Base-by-base conservation (phyloP, 2,888 invertebrate species). In the Xestia c-nigrum region DNA sequence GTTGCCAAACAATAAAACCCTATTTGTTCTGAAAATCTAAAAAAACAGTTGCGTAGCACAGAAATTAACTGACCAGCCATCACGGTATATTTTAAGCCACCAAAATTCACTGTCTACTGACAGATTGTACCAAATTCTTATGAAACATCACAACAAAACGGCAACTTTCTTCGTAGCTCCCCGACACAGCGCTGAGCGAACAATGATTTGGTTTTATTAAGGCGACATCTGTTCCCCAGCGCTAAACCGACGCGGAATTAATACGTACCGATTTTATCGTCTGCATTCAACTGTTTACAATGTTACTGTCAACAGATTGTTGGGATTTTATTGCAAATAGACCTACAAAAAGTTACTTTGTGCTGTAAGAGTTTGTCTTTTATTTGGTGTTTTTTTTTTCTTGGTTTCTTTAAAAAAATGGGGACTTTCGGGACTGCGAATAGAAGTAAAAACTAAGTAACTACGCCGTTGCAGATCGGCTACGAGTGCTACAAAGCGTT, bases 191-290 rank as follows among this genome's bases (percentile, higher is more conserved):
- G 80, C 88, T 92, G 91, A 93, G 89, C 89, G 93, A 93, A 90
- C 93, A 92, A 92, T 93, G 93, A 94, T 94, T 93, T 87, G 92
- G 91, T 94, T 94, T 93, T 93, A 94, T 94, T 92, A 93, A 92
- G 88, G 92, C 91, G 92, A 90, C 94, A 93, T 93, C 93, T 93
- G 93, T 82, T 82, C 52, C 78, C 74, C 69, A 78, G 85, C 87
- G 87, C 80, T 89, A 89, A 88, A 88, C 90, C 83, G 81, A 83
- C 79, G 84, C 87, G 84, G 84, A 89, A 89, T 89, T 90, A 88
- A 90, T 84, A 86, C 86, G 85, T 78, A 74, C 74, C 75, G 72
- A 67, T 76, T 78, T 84, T 76, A 81, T 82, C 78, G 78, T 72
- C 69, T 72, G 72, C 76, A 79, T 81, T 71, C 76, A 67, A 73